phyloP scores from a whole-genome alignment of 1,140 invertebrate species.

The Meteorus sp. region DNA sequence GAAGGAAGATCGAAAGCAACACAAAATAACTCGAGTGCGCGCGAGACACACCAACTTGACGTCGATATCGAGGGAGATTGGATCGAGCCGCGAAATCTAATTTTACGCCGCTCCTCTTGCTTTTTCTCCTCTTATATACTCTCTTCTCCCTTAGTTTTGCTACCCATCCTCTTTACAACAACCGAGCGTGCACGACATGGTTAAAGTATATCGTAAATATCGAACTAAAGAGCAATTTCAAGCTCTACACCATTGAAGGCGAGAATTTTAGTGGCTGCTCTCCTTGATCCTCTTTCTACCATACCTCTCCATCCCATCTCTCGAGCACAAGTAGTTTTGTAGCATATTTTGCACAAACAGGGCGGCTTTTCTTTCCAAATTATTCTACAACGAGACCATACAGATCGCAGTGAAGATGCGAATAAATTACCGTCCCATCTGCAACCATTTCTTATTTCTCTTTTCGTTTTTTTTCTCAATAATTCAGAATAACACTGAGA shows the following conservation, averaged over 20 bases:
- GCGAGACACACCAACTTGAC: conserved; percentile 7
- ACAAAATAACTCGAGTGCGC: background rate
- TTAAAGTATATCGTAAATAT: conserved; percentile 3
- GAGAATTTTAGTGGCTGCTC: background rate
- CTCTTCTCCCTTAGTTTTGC: background rate
- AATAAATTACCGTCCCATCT: too few species aligned
- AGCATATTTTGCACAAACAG: too few species aligned
- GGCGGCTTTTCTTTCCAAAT: too few species aligned
- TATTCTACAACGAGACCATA: too few species aligned
- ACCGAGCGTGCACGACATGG: background rate
- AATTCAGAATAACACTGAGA: background rate
- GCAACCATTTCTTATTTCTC: too few species aligned
- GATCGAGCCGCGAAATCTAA: conserved; percentile 14
- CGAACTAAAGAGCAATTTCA: conserved; percentile 1
- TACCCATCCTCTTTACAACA: background rate
- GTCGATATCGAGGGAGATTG: conserved; percentile 17
- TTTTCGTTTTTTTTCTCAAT: too few species aligned
- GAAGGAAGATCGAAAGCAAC: background rate
- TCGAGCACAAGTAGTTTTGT: too few species aligned
- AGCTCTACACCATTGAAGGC: background rate
- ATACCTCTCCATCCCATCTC: too few species aligned
- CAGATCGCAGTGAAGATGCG: too few species aligned
- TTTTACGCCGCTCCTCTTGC: conserved; percentile 2
- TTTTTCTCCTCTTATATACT: background rate
- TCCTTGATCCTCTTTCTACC: too few species aligned